Base-by-base conservation (phyloP, 2,888 invertebrate species). In the Drosophila quasianomalipes region DNA sequence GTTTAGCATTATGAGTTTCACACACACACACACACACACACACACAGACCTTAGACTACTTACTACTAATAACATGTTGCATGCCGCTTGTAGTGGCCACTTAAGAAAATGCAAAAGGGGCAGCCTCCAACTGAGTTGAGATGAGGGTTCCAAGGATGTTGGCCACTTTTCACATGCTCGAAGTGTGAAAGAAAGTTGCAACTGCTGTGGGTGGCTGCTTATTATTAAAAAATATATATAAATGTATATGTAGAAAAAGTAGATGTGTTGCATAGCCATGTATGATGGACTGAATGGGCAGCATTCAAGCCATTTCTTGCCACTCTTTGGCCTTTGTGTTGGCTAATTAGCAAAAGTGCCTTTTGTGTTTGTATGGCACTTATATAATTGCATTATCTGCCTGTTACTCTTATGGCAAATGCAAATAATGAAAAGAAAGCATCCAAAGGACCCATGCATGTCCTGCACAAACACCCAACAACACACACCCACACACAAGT, bases 311-410 rank as follows among this genome's bases (percentile, higher is more conserved):
- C 76, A 58, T 76, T 79, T 81, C 69, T 81, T 82, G 79, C 81
- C 72, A 63, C 76, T 63, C 62, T 74, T 54, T 59, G 39, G 68
- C 59, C 82, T 67, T 73, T 85, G 63, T 82, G 81, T 74, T 76
- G 74, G 83, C 89, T 86, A 86, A 86, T 86, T 86, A 90, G 83
- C 86, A 81, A 81, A 85, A 88, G 90, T 85, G 86, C 64, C 74
- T 70, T 83, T 81, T 85, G 82, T 85, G 61, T 68, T 79, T 70
- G 55, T 74, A 60, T 64, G 63, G 66, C 81, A 85, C 87, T 87
- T 84, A 76, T 91, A 82, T 87, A 88, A 88, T 89, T 90, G 91
- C 87, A 88, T 88, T 88, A 87, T 89, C 90, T 88, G 76, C 76
- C 74, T 68, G 68, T 65, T 55, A 66, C 80, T 85, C 79, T 71